Conservation (phyloP, 2,113 vertebrate species). For the Megaceryle torquata region DNA sequence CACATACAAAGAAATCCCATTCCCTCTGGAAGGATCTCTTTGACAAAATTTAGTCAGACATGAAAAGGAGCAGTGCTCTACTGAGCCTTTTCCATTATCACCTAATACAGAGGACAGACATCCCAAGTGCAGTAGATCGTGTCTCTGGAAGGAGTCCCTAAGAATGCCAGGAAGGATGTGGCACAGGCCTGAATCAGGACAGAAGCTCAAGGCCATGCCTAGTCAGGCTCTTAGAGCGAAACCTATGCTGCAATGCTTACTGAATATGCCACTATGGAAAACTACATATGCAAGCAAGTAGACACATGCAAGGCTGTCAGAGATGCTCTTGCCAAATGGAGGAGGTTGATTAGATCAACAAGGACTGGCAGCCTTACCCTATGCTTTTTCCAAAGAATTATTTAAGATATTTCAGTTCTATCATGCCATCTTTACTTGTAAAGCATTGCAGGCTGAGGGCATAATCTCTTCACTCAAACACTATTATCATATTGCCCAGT, state of each 20-base stretch:
- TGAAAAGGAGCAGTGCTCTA: not conserved
- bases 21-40: not conserved
- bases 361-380: not conserved
- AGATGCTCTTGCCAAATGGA: not conserved
- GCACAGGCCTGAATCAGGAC: not conserved
- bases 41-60: not conserved
- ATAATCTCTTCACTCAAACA: not conserved
- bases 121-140: not conserved
- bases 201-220: not conserved
- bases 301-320: not conserved
- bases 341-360: not conserved
- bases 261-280: not conserved
- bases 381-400: not conserved
- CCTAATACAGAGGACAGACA: not conserved
- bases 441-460: not conserved
- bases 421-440: not conserved
- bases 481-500: not conserved
- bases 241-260: not conserved
- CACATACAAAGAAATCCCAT: not conserved
- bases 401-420: not conserved
- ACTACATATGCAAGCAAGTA: not conserved
- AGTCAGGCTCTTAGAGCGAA: not conserved
- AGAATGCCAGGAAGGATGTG: not conserved
- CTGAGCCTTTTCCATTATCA: not conserved
- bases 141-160: not conserved